Conservation (phyloP, 2,113 vertebrate species). For the Oncorhynchus mykiss region DNA sequence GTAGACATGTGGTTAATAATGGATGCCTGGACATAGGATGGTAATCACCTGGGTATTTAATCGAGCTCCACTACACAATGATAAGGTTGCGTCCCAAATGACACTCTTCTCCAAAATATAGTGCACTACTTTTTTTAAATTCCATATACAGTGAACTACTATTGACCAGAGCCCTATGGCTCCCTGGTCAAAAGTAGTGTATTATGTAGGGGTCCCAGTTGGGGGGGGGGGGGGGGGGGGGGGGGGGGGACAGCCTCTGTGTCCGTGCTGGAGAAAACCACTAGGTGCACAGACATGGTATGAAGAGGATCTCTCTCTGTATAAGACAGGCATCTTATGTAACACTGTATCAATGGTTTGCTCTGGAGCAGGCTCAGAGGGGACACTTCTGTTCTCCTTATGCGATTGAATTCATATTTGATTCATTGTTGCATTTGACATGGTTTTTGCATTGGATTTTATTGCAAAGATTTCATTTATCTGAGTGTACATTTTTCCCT, state of each 20-base stretch:
- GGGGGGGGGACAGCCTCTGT: not conserved
- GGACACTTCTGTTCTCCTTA: too few relatives aligned
- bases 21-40: conserved; percentile 35
- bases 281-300: not conserved
- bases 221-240: too few relatives aligned
- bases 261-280: not conserved
- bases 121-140: too few relatives aligned
- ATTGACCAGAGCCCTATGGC: too few relatives aligned
- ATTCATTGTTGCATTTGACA: too few relatives aligned
- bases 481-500: too few relatives aligned
- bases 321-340: conserved; percentile 44
- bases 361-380: not conserved
- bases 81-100: conserved; percentile 32
- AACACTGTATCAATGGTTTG: conserved; percentile 52
- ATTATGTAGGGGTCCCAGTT: too few relatives aligned
- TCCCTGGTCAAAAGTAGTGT: too few relatives aligned
- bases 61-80: not conserved
- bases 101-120: not conserved
- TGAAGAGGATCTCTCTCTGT: not conserved
- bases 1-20: conserved; percentile 54
- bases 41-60: conserved; percentile 3
- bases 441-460: too few relatives aligned
- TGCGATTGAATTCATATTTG: too few relatives aligned
- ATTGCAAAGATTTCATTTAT: too few relatives aligned
- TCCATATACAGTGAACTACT: too few relatives aligned